Evolutionary conservation across 1,140 invertebrate genomes (phyloP), one percentile per base, ranked within the genome.

Genomic region (Lordiphosa mommai): DNA sequence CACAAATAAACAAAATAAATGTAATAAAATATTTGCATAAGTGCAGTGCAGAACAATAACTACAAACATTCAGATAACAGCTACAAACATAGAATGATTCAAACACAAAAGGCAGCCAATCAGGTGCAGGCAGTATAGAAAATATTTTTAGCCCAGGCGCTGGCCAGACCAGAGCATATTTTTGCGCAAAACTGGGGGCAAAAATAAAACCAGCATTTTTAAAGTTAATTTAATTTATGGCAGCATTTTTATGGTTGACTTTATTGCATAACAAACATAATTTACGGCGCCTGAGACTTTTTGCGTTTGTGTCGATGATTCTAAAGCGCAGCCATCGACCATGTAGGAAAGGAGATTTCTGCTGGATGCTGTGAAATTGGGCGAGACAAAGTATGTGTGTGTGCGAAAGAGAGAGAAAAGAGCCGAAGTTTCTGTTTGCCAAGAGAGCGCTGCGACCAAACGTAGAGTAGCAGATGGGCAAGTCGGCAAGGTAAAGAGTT

Each of bases 181-280:
- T 27, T 27, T 27, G 23, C 7, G 23, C 23, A 27, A 69, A 61
- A 61, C 51, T 47, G 60, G 55, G 66, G 65, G 72, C 60, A 74
- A 85, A 85, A 84, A 84, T 85, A 84, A 84, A 84, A 84, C 85
- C 79, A 84, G 79, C 77, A 84, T 84, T 84, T 88, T 88, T 85
- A 86, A 82, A 88, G 86, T 88, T 88, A 88, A 88, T 88, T 88
- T 88, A 88, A 88, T 88, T 88, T 88, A 88, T 88, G 85, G 86
- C 82, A 65, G 85, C 77, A 79, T 88, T 88, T 88, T 88, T 88
- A 88, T 88, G 86, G 86, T 79, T 88, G 86, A 88, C 86, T 88
- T 88, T 88, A 88, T 88, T 88, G 86, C 86, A 88, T 88, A 88
- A 88, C 88, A 88, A 88, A 88, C 82, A 88, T 88, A 88, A 88